Percentiles rank a stretch among this genome's conserved stretches.
Evolutionary conservation across 2,888 invertebrate species (phyloP).

Genomic region (Fragum whitleyi): DNA sequence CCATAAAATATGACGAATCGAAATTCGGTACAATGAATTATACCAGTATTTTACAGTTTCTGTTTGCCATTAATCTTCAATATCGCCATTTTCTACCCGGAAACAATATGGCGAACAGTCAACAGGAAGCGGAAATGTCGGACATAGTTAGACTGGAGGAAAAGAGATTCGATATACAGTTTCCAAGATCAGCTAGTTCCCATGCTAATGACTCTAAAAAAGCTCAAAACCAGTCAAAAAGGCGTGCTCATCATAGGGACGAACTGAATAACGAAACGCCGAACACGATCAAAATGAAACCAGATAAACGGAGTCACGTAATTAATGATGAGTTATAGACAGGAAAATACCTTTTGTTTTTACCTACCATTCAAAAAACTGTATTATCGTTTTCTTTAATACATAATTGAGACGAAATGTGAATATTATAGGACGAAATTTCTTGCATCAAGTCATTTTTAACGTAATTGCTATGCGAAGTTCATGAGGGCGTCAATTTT

Average conservation of each 20-base stretch:
- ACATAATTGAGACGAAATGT: too few species aligned
- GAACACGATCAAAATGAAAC: neutral
- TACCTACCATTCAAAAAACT: too few species aligned
- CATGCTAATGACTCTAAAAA: too few species aligned
- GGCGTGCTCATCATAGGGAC: neutral
- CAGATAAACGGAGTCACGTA: neutral
- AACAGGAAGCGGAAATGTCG: slow-evolving; percentile 72
- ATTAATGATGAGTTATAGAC: slow-evolving; percentile 11
- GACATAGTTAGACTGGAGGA: slow-evolving; percentile 71
- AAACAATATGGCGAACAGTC: slow-evolving; percentile 61
- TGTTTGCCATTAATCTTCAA: slow-evolving; percentile 71
- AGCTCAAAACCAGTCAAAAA: too few species aligned
- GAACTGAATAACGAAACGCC: neutral
- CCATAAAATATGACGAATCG: slow-evolving; percentile 65
- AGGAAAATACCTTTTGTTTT: too few species aligned
- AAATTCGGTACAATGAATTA: slow-evolving; percentile 69
- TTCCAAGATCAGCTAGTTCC: slow-evolving; percentile 24
- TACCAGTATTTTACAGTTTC: slow-evolving; percentile 70
- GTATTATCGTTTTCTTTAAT: too few species aligned
- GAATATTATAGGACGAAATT: too few species aligned
- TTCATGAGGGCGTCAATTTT: too few species aligned
- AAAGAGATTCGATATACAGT: slow-evolving; percentile 64
- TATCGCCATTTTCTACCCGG: slow-evolving; percentile 71
- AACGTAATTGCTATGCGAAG: too few species aligned
- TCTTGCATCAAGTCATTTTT: too few species aligned